A percentile compares a stretch with the other conserved stretches of the same genome.
phyloP scores from a whole-genome alignment of 2,113 vertebrate species.

The Sigmodon hispidus region DNA sequence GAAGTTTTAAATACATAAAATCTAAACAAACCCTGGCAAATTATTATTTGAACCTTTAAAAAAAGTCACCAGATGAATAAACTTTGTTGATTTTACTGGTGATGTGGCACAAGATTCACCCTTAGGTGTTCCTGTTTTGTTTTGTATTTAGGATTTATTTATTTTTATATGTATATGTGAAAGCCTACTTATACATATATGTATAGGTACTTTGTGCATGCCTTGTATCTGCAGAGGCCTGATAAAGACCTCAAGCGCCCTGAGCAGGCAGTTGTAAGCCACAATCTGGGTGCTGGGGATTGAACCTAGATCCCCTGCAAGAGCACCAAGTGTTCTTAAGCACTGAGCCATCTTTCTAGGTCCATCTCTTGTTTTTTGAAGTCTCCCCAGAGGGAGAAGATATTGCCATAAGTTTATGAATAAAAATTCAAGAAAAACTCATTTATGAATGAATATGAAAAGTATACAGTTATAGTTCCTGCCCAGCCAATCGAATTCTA shows the following conservation, averaged over 20 bases:
- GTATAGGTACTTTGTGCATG: not conserved
- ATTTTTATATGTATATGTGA: not conserved
- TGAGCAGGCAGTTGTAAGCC: not conserved
- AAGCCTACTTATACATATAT: not conserved
- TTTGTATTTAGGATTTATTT: not conserved
- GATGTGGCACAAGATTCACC: conserved; percentile 17
- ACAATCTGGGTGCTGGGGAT: not conserved
- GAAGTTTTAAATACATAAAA: conserved; percentile 42
- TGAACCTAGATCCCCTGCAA: not conserved
- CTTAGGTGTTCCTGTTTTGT: conserved; percentile 49
- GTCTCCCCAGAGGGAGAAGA: conserved; percentile 50
- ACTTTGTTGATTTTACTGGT: conserved; percentile 58
- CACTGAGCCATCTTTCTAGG: not conserved
- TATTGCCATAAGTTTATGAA: conserved; percentile 28
- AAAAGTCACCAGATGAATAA: conserved; percentile 28
- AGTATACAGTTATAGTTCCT: conserved; percentile 41
- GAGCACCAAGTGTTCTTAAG: not conserved
- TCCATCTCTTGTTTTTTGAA: not conserved
- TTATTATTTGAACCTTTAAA: not conserved
- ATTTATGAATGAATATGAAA: conserved; percentile 57
- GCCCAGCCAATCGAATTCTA: not conserved
- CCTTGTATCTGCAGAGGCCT: not conserved
- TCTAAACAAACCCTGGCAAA: not conserved
- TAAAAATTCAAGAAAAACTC: conserved; percentile 41
- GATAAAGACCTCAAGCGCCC: not conserved